phyloP scores from a whole-genome alignment of 2,113 vertebrate species.

The Hiodon alosoides region DNA sequence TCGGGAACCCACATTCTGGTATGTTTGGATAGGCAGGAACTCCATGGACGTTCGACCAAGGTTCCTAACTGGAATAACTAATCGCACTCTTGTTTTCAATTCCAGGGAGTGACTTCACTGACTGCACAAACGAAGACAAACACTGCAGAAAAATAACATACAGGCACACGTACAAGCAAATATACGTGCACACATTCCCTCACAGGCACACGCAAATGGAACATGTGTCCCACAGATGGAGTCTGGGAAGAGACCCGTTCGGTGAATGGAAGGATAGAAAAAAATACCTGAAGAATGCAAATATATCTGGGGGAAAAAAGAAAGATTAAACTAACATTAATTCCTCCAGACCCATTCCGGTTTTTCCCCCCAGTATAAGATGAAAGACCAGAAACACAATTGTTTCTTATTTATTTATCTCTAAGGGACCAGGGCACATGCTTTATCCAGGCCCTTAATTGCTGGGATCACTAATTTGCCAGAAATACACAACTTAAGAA shows the following conservation, averaged over 20 bases:
- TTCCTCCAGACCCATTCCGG: conserved; percentile 49
- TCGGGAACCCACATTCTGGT: too few relatives aligned
- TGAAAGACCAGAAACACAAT: conserved; percentile 61
- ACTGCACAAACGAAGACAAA: too few relatives aligned
- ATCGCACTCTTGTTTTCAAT: too few relatives aligned
- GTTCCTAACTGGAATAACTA: too few relatives aligned
- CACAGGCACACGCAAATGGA: conserved; percentile 6
- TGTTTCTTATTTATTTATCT: conserved; percentile 66
- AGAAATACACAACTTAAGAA: conserved; percentile 54
- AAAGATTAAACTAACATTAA: conserved; percentile 68
- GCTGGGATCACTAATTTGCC: conserved; percentile 57
- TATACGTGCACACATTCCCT: conserved; percentile 5
- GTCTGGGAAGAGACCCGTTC: conserved; percentile 41
- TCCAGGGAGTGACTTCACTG: too few relatives aligned
- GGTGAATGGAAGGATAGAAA: conserved; percentile 19
- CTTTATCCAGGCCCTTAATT: conserved; percentile 45
- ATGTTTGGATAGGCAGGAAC: too few relatives aligned
- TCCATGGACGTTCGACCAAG: too few relatives aligned
- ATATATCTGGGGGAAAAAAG: conserved; percentile 60
- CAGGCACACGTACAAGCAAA: not conserved
- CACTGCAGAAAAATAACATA: not conserved
- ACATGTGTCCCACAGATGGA: conserved; percentile 65
- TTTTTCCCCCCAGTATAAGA: conserved; percentile 45
- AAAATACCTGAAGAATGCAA: conserved; percentile 63
- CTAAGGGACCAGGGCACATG: conserved; percentile 44